These are phyloP conservation scores for Acrocyrtus sp. DNA, from an alignment of 2,888 invertebrate genomes.

Conservation along the genomic window DNA sequence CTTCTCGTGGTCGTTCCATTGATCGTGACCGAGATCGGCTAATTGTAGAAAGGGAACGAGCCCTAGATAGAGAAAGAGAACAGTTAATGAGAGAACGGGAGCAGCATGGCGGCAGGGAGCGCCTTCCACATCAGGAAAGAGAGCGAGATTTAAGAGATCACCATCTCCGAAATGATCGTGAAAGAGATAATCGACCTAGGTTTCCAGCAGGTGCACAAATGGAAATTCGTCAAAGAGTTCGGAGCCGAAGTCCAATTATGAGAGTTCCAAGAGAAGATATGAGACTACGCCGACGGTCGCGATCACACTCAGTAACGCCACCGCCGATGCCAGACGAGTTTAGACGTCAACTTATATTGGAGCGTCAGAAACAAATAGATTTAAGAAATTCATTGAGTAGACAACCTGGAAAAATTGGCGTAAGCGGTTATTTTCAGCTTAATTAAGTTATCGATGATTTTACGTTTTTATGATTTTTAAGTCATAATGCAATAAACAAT, in stretches of 20 bases:
- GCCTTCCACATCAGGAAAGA: slow-evolving; percentile 1
- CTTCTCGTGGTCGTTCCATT: slow-evolving; percentile 16
- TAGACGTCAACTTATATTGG: slow-evolving; percentile 45
- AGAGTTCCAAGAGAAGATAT: slow-evolving; percentile 38
- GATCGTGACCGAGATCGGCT: slow-evolving; percentile 35
- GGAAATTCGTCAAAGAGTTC: slow-evolving; percentile 6
- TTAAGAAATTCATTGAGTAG: slow-evolving; percentile 51
- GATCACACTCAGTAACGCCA: slow-evolving; percentile 52
- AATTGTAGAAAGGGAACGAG: slow-evolving; percentile 19
- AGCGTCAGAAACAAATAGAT: slow-evolving; percentile 46
- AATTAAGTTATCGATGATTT: no score
- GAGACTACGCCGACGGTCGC: slow-evolving; percentile 35
- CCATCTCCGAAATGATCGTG: slow-evolving; percentile 3
- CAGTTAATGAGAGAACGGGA: background rate
- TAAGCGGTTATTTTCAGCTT: slow-evolving; percentile 10
- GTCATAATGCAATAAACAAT: no score
- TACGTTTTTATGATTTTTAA: no score
- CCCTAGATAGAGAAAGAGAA: slow-evolving; percentile 9
- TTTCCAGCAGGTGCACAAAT: slow-evolving; percentile 19
- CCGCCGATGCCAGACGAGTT: slow-evolving; percentile 57
- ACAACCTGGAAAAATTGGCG: slow-evolving; percentile 46
- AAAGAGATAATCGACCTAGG: slow-evolving; percentile 7
- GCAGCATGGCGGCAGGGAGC: background rate
- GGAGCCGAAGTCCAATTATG: slow-evolving; percentile 50
- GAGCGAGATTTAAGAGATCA: slow-evolving; percentile 26